Base-by-base conservation (phyloP, 2,797 vertebrate genomes). In the Acipenser oxyrinchus region DNA sequence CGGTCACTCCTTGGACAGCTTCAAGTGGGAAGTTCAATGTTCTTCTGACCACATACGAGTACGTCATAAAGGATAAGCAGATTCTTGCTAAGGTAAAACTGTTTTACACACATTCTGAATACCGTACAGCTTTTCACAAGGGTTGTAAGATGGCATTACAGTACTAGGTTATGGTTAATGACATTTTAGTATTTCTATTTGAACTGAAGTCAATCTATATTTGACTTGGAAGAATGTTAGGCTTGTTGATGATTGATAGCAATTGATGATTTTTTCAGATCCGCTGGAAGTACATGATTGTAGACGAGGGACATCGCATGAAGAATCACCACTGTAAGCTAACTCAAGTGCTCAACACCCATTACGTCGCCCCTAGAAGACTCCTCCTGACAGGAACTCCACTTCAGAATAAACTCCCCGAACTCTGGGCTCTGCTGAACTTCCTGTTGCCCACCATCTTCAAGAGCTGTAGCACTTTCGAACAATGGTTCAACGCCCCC, bases 211-310 rank as follows among this genome's bases (percentile, higher is more conserved):
- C 23, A 37, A 4, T 37, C 23, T 37, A 4, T 37, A 3, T 37
- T 37, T 37, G 23, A 3, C 23, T 37, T 37, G 4, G 23, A 37
- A 37, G 23, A 37, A 37, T 37, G 23, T 37, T 37, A 37, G 23
- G 4, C 23, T 37, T 37, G 23, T 37, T 37, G 23, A 1, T 18
- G 15, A 18, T 18, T 18, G 15, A 18, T 18, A 18, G 15, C 15
- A 18, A 18, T 18, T 18, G 15, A 37, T 37, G 23, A 37, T 37
- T 66, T 37, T 65, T 65, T 0, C 69, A 94, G 96, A 95, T 99
- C 76, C 94, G 96, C 67, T 99, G 96, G 96, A 99, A 99, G 76
- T 99, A 98, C 77, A 99, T 99, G 96, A 96, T 99, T 1, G 96
- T 99, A 70, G 96, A 99, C 4, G 96, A 99, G 81, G 96, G 96